Evolutionary conservation across 2,888 invertebrate genomes (phyloP).

Genomic region (Erebia palarica): DNA sequence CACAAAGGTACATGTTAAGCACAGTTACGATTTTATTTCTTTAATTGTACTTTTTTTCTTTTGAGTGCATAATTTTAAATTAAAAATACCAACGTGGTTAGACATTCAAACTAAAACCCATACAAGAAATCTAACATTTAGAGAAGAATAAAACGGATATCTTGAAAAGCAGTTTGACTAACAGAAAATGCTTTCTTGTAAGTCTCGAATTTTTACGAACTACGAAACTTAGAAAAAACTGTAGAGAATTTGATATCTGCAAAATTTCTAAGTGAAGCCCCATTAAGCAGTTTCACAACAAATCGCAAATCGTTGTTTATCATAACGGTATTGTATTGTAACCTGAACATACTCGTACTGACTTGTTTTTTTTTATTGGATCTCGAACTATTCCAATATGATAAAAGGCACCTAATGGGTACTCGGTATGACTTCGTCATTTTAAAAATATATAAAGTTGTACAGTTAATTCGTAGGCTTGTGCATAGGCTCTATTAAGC

Average conservation of each 20-base stretch:
- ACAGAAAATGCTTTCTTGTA: neutral
- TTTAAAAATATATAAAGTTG: too few relatives aligned
- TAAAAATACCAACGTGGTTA: neutral
- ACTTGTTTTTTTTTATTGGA: neutral
- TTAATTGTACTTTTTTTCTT: neutral
- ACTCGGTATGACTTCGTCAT: neutral
- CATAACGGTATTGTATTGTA: neutral
- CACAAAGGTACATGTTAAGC: neutral
- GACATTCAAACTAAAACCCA: neutral
- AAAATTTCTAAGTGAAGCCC: constrained; percentile 5
- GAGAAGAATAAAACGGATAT: neutral
- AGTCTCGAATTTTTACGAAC: constrained; percentile 2
- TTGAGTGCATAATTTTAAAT: neutral
- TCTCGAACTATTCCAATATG: neutral
- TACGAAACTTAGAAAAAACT: neutral
- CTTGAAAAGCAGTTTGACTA: neutral
- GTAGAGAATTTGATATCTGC: neutral
- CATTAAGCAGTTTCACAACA: constrained; percentile 3
- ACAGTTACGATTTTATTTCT: neutral
- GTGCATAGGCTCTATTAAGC: too few relatives aligned
- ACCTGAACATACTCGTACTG: neutral
- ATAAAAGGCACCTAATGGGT: neutral
- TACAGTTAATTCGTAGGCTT: too few relatives aligned
- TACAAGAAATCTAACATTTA: neutral
- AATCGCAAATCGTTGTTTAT: neutral